Evolutionary conservation across 2,113 vertebrate genomes (phyloP).

Genomic region (Amphiprion percula): DNA sequence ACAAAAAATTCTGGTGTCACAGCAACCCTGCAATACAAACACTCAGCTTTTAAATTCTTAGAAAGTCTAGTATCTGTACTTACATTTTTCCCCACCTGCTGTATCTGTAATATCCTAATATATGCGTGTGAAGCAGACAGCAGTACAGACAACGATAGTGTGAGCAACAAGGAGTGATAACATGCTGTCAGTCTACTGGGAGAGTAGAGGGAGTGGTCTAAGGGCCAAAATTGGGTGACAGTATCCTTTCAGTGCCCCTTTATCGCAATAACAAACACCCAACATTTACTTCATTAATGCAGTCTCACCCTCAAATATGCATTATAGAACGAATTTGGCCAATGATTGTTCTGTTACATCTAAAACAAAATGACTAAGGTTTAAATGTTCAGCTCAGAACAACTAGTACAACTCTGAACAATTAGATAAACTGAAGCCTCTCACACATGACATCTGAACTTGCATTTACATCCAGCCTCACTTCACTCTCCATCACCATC

Average conservation of each 20-base stretch:
- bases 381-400: background rate
- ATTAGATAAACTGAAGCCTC: background rate
- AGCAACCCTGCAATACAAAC: background rate
- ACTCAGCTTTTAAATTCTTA: background rate
- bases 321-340: background rate
- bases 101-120: constrained; percentile 24
- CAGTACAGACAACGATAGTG: constrained; percentile 37
- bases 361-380: background rate
- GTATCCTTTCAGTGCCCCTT: constrained; percentile 1
- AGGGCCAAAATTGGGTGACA: constrained; percentile 10
- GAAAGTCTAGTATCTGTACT: constrained; percentile 50
- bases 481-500: constrained; percentile 1
- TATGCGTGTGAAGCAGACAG: constrained; percentile 29
- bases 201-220: constrained; percentile 69
- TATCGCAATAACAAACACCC: constrained; percentile 5
- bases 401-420: fast-evolving
- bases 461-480: background rate
- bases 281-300: background rate
- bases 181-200: constrained; percentile 33
- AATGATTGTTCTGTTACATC: background rate
- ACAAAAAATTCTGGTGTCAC: background rate
- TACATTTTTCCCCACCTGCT: constrained; percentile 50
- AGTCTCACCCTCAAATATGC: background rate
- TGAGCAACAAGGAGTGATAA: constrained; percentile 46
- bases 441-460: background rate